Percentiles rank a stretch among this genome's conserved stretches.
These are phyloP conservation scores for Drosophila pseudotakahashii DNA, from an alignment of 2,888 invertebrate genomes.

Conservation along the genomic window DNA sequence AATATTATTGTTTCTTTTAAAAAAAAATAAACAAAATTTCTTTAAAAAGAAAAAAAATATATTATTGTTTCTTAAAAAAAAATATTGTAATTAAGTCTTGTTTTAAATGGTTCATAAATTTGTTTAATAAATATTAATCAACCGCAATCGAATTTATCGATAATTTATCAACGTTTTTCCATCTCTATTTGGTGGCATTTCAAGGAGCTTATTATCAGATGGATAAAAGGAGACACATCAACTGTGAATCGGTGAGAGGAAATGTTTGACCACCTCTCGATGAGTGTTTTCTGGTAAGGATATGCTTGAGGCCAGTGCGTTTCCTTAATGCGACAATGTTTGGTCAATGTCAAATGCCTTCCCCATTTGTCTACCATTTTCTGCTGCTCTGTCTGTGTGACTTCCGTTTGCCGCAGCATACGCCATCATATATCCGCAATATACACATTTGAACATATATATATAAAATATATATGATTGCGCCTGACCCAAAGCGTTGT, in stretches of 20 bases:
- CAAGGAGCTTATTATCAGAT: not conserved
- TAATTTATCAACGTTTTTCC: not conserved
- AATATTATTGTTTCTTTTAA: no score
- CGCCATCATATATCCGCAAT: not conserved
- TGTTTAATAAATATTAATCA: not conserved
- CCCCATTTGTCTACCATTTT: constrained; percentile 29
- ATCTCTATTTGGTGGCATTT: not conserved
- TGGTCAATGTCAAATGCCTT: constrained; percentile 60
- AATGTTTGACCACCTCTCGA: constrained; percentile 18
- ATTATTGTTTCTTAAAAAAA: no score
- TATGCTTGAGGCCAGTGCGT: constrained; percentile 58
- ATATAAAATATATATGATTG: not conserved
- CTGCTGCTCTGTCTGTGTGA: constrained; percentile 27
- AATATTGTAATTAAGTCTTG: no score
- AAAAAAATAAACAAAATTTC: no score
- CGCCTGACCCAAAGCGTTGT: constrained; percentile 31
- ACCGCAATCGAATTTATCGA: not conserved
- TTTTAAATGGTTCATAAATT: no score
- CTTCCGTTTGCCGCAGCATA: constrained; percentile 38
- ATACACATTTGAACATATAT: not conserved
- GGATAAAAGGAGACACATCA: not conserved
- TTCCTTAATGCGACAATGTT: constrained; percentile 68
- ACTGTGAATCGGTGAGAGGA: constrained; percentile 9
- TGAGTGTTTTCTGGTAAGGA: constrained; percentile 44
- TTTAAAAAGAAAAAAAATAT: no score